Evolutionary conservation across 64 coral and sea anemone genomes (phyloP), one percentile per base, ranked within the genome.

Genomic region (Montipora sp.): DNA sequence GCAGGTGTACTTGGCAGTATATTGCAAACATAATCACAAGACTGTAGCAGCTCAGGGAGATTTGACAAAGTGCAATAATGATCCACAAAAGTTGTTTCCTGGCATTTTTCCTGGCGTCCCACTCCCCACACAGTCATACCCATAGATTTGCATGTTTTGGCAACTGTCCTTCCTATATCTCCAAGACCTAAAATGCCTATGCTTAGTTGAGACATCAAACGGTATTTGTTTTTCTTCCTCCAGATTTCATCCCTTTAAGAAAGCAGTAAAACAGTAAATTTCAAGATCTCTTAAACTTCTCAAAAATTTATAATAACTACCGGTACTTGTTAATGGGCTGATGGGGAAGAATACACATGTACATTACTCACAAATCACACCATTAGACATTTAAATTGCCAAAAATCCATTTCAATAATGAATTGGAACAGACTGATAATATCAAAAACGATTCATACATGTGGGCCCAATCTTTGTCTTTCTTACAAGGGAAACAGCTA

Each of bases 171-270:
- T 20, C 96, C 96, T 20, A 98, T 91, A 47, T 98, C 91, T 47
- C 96, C 97, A 73, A 94, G 71, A 46, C 97, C 97, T 75, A 98
- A 91, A 59, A 98, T 96, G 9, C 97, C 97, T 88, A 98, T 87
- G 43, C 83, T 89, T 18, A 98, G 49, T 22, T 96, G 12, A 23
- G 94, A 80, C 70, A 98, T 71, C 2, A 27, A 11, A 19, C 94
- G 89, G 59, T 94, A 98, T 16, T 43, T 36, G 8, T 27, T 8
- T 21, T 16, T 75, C 50, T 19, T 21, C 14, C 65, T 48, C 77
- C 77, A 21, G 8, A 23, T 59, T 55, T 58, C 2, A 48, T 93
- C 84, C 92, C 92, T 81, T 90, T 22, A 63, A 76, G 2, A 84
- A 67, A 16, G 16, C 1, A 5, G 12, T 21, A 14, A 74, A 73